Evolutionary conservation across 2,113 vertebrate genomes (phyloP).

Genomic region (Dicaeum eximium): DNA sequence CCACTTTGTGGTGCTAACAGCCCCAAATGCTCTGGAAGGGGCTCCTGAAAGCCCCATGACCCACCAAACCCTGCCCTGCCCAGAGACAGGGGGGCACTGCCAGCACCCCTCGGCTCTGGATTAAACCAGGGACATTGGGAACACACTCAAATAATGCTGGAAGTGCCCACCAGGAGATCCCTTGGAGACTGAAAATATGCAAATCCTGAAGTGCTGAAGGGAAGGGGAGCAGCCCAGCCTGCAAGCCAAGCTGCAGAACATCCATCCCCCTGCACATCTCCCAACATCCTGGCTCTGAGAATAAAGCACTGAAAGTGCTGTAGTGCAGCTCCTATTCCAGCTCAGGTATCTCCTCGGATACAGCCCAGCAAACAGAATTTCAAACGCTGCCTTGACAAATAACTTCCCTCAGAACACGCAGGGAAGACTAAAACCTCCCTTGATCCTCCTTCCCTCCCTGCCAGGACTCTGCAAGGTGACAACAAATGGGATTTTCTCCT

Average conservation of each 20-base stretch:
- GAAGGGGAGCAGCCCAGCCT: background rate
- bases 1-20: background rate
- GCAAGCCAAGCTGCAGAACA: too few species aligned
- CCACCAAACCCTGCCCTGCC: background rate
- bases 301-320: background rate
- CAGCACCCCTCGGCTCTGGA: background rate
- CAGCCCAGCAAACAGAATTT: background rate
- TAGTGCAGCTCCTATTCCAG: background rate
- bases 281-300: background rate
- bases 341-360: background rate
- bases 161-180: background rate
- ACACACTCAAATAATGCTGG: background rate
- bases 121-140: background rate
- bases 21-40: accelerated
- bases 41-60: accelerated
- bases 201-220: background rate
- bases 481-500: background rate
- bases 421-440: background rate
- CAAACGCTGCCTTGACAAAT: background rate
- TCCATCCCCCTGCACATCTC: background rate
- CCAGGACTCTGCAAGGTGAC: background rate
- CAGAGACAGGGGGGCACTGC: background rate
- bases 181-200: accelerated
- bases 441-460: background rate
- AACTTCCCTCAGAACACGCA: background rate